Conservation (phyloP, 2,113 vertebrate genomes). For the Paraplagusia blochii region DNA sequence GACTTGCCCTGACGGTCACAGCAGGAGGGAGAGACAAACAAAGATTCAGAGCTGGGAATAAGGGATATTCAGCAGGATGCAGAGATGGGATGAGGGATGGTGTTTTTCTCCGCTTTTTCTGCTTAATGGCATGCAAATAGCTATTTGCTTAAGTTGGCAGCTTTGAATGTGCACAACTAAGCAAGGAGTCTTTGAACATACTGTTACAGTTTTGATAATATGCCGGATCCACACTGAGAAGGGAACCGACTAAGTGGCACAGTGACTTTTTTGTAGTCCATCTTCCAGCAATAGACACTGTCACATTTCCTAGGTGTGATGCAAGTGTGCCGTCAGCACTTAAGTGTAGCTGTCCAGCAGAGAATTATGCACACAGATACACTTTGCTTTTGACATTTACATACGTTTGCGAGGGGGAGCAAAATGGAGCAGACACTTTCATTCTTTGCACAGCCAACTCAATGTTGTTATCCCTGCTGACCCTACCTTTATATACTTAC, state of each 20-base stretch:
- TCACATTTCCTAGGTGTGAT: constrained; percentile 45
- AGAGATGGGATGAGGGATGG: constrained; percentile 56
- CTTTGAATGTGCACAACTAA: constrained; percentile 63
- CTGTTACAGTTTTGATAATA: constrained; percentile 54
- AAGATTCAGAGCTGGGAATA: constrained; percentile 45
- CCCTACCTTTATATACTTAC: constrained; percentile 35
- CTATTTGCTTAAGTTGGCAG: constrained; percentile 66
- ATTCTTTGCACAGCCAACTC: constrained; percentile 32
- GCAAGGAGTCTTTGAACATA: constrained; percentile 61
- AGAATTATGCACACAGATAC: constrained; percentile 31
- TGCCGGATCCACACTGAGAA: constrained; percentile 42
- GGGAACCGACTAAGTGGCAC: constrained; percentile 14
- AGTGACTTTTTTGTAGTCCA: constrained; percentile 34
- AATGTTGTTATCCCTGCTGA: constrained; percentile 50
- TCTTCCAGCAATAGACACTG: constrained; percentile 39
- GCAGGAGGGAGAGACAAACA: constrained; percentile 41
- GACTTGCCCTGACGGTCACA: constrained; percentile 58
- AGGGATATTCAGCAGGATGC: constrained; percentile 54
- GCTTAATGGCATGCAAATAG: constrained; percentile 69
- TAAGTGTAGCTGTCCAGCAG: constrained; percentile 39
- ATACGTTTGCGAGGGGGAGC: constrained; percentile 45
- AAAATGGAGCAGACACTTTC: constrained; percentile 36
- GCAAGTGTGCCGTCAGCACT: constrained; percentile 33
- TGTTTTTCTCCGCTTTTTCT: constrained; percentile 54
- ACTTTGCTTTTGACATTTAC: constrained; percentile 62